Conservation (phyloP, 1,140 invertebrate species). For the Leptinotarsa undecemlineata region DNA sequence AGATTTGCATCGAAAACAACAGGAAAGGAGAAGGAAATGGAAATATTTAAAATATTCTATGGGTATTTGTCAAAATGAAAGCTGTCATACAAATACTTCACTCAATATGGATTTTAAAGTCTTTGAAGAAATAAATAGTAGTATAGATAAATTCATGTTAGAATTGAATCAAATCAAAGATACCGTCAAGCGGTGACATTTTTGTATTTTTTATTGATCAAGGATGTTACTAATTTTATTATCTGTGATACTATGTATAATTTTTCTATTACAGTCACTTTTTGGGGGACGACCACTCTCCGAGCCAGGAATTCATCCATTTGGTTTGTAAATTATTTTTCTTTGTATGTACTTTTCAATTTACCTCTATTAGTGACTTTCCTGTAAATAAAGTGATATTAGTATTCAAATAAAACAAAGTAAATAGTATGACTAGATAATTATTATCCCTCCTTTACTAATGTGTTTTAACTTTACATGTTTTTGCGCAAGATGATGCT, state of each 20-base stretch:
- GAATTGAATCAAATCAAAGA: constrained; percentile 42
- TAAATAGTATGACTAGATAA: constrained; percentile 25
- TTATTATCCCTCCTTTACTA: constrained; percentile 37
- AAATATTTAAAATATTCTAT: constrained; percentile 51
- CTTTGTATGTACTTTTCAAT: constrained; percentile 23
- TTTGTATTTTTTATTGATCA: constrained; percentile 30
- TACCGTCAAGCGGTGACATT: constrained; percentile 39
- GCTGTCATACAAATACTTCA: constrained; percentile 22
- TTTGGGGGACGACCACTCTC: constrained; percentile 35
- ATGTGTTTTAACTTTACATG: constrained; percentile 47
- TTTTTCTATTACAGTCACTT: constrained; percentile 53
- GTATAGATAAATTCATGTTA: constrained; percentile 48
- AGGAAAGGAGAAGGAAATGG: constrained; percentile 54
- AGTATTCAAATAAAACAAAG: constrained; percentile 34
- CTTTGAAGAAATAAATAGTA: constrained; percentile 45
- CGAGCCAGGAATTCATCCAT: constrained; percentile 35
- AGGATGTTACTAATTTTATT: constrained; percentile 26
- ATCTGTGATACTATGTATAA: constrained; percentile 49
- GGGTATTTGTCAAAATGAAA: constrained; percentile 22
- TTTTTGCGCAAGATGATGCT: constrained; percentile 27
- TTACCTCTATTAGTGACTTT: neutral
- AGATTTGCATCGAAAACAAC: constrained; percentile 56
- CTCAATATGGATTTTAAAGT: constrained; percentile 34
- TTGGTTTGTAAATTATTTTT: constrained; percentile 51
- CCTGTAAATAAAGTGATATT: constrained; percentile 39